A percentile compares a stretch with the other conserved stretches of the same genome.
Evolutionary conservation across 2,888 invertebrate genomes (phyloP).

Genomic region (Cryptus viduatorius): DNA sequence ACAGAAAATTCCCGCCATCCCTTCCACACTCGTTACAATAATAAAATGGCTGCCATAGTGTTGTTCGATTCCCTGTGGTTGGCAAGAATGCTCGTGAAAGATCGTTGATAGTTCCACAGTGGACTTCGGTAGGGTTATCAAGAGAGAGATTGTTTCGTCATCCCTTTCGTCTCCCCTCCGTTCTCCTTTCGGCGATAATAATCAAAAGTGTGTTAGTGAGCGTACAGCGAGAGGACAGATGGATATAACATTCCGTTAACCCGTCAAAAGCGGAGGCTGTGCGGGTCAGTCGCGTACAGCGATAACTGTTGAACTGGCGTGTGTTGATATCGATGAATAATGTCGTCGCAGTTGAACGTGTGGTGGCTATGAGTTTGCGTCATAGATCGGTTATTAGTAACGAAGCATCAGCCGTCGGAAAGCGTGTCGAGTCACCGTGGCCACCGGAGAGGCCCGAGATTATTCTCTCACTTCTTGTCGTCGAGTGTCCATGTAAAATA

Average conservation of each 20-base stretch:
- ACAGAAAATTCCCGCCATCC: constrained; percentile 8
- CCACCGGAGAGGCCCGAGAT: constrained; percentile 63
- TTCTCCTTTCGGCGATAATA: background rate
- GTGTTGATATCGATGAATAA: background rate
- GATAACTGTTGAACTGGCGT: background rate
- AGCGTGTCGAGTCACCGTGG: constrained; percentile 64
- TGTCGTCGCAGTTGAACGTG: constrained; percentile 13
- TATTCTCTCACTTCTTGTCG: constrained; percentile 53
- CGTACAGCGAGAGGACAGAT: background rate
- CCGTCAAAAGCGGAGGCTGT: constrained; percentile 8
- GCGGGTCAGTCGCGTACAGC: background rate
- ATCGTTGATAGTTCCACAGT: constrained; percentile 46
- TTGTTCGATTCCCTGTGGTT: background rate
- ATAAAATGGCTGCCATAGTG: constrained; percentile 31
- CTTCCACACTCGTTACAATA: background rate
- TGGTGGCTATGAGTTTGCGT: constrained; percentile 76
- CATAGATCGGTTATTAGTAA: constrained; percentile 71
- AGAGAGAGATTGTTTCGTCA: background rate
- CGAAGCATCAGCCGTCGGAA: constrained; percentile 29
- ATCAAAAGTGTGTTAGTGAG: constrained; percentile 17
- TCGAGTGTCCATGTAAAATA: constrained; percentile 78
- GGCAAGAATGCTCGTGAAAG: constrained; percentile 11
- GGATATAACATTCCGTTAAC: constrained; percentile 5
- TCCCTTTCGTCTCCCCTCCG: background rate
- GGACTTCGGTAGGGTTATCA: constrained; percentile 3